Evolutionary conservation across 2,888 invertebrate species (phyloP), one percentile per base, ranked within the genome.

Genomic region (Yponomeuta evonymella): DNA sequence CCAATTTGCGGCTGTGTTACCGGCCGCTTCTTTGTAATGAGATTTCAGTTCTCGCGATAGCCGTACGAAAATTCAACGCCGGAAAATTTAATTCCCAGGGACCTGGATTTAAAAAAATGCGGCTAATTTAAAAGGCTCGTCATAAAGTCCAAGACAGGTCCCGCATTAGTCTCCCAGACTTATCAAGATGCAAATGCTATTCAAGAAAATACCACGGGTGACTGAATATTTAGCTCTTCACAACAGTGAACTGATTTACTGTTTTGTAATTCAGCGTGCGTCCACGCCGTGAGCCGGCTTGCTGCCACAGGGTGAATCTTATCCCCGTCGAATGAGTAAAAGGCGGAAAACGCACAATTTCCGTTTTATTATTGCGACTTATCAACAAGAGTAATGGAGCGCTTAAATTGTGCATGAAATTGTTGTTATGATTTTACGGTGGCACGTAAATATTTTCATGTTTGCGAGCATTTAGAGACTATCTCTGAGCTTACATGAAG

Each of bases 181-280:
- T 77, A 82, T 80, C 79, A 80, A 75, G 77, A 82, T 85, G 82
- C 79, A 82, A 84, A 85, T 83, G 78, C 75, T 78, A 79, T 81
- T 78, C 79, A 77, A 76, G 79, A 80, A 83, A 84, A 80, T 79
- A 77, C 75, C 78, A 75, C 78, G 76, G 78, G 81, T 84, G 82
- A 82, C 82, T 83, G 84, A 84, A 87, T 83, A 84, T 85, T 84
- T 83, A 83, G 80, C 79, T 80, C 78, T 83, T 85, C 82, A 82
- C 83, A 83, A 84, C 83, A 86, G 84, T 84, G 83, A 83, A 84
- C 87, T 85, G 86, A 86, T 88, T 88, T 86, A 83, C 83, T 85
- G 82, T 83, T 87, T 87, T 83, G 85, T 78, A 81, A 89, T 89
- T 89, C 88, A 82, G 83, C 75, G 78, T 84, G 85, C 88, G 87